A percentile compares a stretch with the other conserved stretches of the same genome.
Evolutionary conservation across 2,113 vertebrate genomes (phyloP).

Genomic region (Thomomys bottae): DNA sequence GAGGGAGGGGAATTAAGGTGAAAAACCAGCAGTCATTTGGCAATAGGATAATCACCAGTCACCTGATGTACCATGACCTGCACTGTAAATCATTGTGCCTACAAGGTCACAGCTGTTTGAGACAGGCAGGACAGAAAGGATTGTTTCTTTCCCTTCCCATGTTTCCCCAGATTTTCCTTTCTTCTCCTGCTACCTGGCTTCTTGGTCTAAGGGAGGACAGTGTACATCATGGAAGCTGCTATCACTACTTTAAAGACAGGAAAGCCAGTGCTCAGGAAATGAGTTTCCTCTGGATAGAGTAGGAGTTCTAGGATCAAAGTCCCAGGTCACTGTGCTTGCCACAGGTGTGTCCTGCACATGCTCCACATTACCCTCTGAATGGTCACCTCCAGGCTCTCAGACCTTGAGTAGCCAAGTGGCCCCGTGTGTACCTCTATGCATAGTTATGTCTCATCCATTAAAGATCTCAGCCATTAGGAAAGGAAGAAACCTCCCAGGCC

Average conservation of each 20-base stretch:
- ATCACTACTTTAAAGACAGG: neutral
- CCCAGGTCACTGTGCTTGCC: neutral
- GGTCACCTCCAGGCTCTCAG: neutral
- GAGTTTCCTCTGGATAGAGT: neutral
- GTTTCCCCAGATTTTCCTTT: neutral
- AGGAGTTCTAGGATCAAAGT: neutral
- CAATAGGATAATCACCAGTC: neutral
- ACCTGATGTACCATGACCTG: neutral
- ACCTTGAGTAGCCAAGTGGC: neutral
- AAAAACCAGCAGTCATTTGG: neutral
- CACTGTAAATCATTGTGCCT: neutral
- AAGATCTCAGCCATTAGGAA: neutral
- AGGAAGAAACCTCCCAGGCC: neutral
- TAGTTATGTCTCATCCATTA: neutral
- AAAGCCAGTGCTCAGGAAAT: neutral
- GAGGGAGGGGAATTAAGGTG: neutral
- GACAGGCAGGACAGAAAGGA: neutral
- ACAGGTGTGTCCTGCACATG: neutral
- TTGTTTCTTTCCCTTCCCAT: neutral
- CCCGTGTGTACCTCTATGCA: fast-evolving
- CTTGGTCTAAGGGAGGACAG: too few relatives aligned
- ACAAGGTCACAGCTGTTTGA: neutral
- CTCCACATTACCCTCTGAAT: neutral
- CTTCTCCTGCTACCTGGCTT: neutral
- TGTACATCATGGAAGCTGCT: too few relatives aligned